Conservation (phyloP, 1,140 invertebrate genomes). For the Trypoxylus dichotomus region DNA sequence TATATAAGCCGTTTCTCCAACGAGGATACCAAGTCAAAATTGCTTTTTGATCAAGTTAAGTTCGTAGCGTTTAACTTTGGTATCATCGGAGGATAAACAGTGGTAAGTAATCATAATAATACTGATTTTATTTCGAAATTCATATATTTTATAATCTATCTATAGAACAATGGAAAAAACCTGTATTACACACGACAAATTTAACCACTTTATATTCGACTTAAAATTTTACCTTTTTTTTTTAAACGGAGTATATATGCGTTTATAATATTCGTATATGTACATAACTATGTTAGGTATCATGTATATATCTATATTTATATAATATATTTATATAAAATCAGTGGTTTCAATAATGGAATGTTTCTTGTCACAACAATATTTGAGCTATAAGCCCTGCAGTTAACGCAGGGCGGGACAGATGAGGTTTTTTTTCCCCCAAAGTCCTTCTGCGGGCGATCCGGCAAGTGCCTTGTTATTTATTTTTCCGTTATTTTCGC, state of each 20-base stretch:
- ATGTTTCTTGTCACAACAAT: slow-evolving; percentile 56
- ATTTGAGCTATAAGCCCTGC: slow-evolving; percentile 53
- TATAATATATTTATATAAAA: slow-evolving; percentile 38
- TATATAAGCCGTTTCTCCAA: neutral
- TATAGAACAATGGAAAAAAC: slow-evolving; percentile 25
- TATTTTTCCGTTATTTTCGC: neutral
- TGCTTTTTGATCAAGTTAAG: too few species aligned
- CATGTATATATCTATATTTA: slow-evolving; percentile 25
- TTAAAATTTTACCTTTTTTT: neutral
- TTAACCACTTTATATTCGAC: neutral
- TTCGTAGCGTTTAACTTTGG: too few species aligned
- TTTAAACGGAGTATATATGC: slow-evolving; percentile 9
- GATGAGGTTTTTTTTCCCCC: slow-evolving; percentile 34
- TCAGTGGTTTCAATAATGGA: slow-evolving; percentile 53
- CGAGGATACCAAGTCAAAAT: too few species aligned
- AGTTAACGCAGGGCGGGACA: slow-evolving; percentile 40
- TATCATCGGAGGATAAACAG: too few species aligned
- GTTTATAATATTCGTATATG: slow-evolving; percentile 18
- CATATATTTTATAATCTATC: slow-evolving; percentile 34
- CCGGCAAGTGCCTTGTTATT: slow-evolving; percentile 31
- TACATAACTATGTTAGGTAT: slow-evolving; percentile 34
- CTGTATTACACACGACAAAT: neutral
- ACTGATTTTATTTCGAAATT: slow-evolving; percentile 26
- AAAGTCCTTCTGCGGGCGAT: neutral
- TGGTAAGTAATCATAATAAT: slow-evolving; percentile 23